phyloP scores from a whole-genome alignment of 2,888 invertebrate genomes.

The Reticulitermes lucifugus region DNA sequence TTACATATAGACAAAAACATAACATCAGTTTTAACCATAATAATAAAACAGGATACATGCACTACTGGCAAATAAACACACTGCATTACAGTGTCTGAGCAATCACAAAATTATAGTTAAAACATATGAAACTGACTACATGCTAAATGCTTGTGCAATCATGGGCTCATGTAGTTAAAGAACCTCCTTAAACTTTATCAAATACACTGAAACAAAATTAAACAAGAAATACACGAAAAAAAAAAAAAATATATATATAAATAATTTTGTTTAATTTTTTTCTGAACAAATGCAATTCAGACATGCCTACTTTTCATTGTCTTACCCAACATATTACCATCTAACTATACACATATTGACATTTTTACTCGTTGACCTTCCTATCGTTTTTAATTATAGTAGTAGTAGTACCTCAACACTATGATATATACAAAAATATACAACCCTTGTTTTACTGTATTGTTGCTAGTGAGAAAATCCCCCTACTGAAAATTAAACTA shows the following conservation, averaged over 20 bases:
- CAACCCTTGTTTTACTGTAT: conserved; percentile 45
- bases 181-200: conserved; percentile 7
- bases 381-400: conserved; percentile 22
- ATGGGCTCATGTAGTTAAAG: background rate
- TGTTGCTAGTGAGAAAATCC: conserved; percentile 33
- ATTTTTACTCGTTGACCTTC: conserved; percentile 43
- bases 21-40: background rate
- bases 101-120: too few species aligned
- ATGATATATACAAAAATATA: conserved; percentile 53
- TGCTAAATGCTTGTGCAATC: background rate
- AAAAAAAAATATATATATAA: background rate
- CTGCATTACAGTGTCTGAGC: too few species aligned
- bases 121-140: too few species aligned
- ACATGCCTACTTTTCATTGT: conserved; percentile 8
- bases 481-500: conserved; percentile 31
- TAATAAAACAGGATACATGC: background rate
- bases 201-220: background rate
- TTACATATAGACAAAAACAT: conserved; percentile 5
- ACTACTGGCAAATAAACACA: background rate
- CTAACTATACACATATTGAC: conserved; percentile 34
- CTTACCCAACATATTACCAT: background rate
- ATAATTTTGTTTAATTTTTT: conserved; percentile 12
- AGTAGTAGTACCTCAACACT: conserved; percentile 44
- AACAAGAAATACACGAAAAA: background rate
- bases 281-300: conserved; percentile 21